Evolutionary conservation across 2,888 invertebrate genomes (phyloP), one percentile per base, ranked within the genome.

Genomic region (Drosophila siamana): DNA sequence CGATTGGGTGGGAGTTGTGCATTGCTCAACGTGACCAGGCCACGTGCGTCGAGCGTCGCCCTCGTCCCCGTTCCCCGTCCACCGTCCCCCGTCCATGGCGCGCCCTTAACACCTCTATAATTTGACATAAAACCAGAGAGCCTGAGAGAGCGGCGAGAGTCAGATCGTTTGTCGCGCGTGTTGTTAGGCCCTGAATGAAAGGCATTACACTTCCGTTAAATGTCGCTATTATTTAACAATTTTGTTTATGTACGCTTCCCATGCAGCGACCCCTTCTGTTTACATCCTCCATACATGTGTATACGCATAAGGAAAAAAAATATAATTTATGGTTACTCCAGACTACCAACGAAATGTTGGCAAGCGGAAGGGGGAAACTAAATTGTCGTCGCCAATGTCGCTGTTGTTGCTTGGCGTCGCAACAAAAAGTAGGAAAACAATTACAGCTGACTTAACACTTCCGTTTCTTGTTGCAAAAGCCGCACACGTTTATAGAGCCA

Each of bases 361-460:
- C 13, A 19, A 16, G 19, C 5, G 13, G 41, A 40, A 28, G 9
- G 22, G 43, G 36, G 44, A 81, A 84, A 79, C 83, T 80, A 84
- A 85, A 84, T 86, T 84, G 87, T 83, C 78, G 85, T 74, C 66
- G 60, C 60, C 54, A 62, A 15, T 30, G 69, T 26, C 40, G 57
- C 52, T 43, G 57, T 38, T 38, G 47, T 44, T 60, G 48, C 40
- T 38, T 40, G 33, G 54, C 59, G 67, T 56, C 52, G 63, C 59
- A 71, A 72, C 63, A 78, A 73, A 79, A 83, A 73, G 72, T 69
- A 74, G 79, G 74, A 81, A 88, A 86, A 88, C 86, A 86, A 86
- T 86, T 86, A 88, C 78, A 88, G 65, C 79, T 85, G 89, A 88
- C 89, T 88, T 86, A 85, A 88, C 86, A 86, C 82, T 83, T 86